Evolutionary conservation across 2,113 vertebrate genomes (phyloP), one percentile per base, ranked within the genome.

Genomic region (Cheilinus undulatus): DNA sequence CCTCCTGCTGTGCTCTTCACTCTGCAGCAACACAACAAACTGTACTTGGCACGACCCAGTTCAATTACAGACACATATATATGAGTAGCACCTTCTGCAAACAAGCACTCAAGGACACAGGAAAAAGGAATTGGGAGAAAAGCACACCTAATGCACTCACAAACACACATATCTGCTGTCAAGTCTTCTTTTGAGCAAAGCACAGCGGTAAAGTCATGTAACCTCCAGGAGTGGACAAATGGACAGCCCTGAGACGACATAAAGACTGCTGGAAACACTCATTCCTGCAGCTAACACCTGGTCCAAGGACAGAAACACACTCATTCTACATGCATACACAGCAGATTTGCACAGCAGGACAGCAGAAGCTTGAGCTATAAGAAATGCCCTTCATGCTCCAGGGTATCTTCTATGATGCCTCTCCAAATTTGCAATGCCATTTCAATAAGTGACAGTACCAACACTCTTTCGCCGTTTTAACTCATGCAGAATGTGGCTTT

Each of bases 241-340:
- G 69, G 66, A 30, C 56, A 53, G 61, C 58, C 62, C 5, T 28
- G 26, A 80, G 78, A 66, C 54, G 51, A 57, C 59, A 57, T 67
- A 65, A 54, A 51, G 7, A 52, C 70, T 73, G 70, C 49, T 70
- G 64, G 50, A 14, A 2, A 4, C 40, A 24, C n/a, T 61, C 56
- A 28, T 51, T 62, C 34, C 52, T 45, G 48, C 20, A 48, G 59
- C 51, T 79, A 85, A 84, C 83, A 87, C 73, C 86, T 88, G 84
- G 73, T 60, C 24, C 46, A 72, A 45, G 15, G 40, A 50, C 61
- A 45, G 22, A 56, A 27, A 60, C 22, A 4, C 50, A 36, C 40
- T 54, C 24, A 46, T 32, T 7, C 7, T 48, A 34, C 13, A 14
- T 11, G 14, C 42, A 40, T 46, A 32, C 48, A 42, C 57, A 20